Percentiles rank a stretch among this genome's conserved stretches.
These are phyloP conservation scores for Theocolax elegans DNA, from an alignment of 1,140 invertebrate species.

Conservation along the genomic window DNA sequence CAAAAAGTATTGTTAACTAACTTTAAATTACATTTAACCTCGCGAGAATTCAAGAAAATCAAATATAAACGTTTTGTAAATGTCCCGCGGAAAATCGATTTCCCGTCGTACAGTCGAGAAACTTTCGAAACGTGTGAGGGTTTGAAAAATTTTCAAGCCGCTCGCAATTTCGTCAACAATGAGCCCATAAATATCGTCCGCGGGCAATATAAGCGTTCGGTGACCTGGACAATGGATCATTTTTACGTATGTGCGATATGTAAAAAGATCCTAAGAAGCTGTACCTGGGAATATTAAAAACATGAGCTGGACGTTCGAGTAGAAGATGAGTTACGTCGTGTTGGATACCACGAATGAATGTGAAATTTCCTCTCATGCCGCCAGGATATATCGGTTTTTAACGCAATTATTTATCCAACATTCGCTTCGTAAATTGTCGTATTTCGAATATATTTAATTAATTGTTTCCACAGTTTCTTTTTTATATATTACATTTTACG, in stretches of 20 bases:
- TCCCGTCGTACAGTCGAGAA: too few relatives aligned
- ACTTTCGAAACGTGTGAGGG: too few relatives aligned
- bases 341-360: constrained; percentile 21
- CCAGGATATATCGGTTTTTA: background rate
- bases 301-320: constrained; percentile 7
- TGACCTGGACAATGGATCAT: constrained; percentile 7
- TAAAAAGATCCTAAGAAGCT: background rate
- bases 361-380: background rate
- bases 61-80: too few relatives aligned
- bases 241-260: background rate
- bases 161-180: background rate
- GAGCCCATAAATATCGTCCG: background rate
- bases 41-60: too few relatives aligned
- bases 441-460: too few relatives aligned
- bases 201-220: background rate
- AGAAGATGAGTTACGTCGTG: constrained; percentile 19
- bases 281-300: background rate
- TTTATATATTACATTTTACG: too few relatives aligned
- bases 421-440: too few relatives aligned
- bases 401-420: too few relatives aligned
- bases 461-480: too few relatives aligned
- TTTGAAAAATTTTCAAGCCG: background rate
- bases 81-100: too few relatives aligned
- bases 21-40: too few relatives aligned
- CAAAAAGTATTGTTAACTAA: too few relatives aligned